Evolutionary conservation across 2,113 vertebrate species (phyloP).

Genomic region (Brachyhypopomus gauderio): DNA sequence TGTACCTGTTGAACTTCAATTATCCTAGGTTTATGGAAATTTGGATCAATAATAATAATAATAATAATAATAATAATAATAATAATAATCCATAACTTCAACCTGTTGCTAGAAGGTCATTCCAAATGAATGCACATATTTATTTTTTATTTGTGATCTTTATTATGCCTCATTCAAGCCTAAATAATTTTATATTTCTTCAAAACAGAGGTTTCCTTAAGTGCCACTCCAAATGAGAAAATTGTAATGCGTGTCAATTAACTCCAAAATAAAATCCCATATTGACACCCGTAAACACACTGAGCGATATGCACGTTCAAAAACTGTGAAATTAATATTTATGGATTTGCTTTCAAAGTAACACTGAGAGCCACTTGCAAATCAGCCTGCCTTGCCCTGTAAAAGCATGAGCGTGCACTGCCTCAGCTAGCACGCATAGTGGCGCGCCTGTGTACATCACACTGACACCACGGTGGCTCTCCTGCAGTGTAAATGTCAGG

Average conservation of each 20-base stretch:
- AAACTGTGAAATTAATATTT: slow-evolving; percentile 4
- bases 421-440: not conserved
- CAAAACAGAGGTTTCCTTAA: slow-evolving; percentile 17
- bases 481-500: slow-evolving; percentile 11
- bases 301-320: not conserved
- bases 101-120: not conserved
- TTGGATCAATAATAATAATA: too few species aligned
- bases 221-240: slow-evolving; percentile 8
- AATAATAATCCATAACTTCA: too few species aligned
- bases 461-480: not conserved
- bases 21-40: too few species aligned
- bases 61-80: too few species aligned
- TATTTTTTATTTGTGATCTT: slow-evolving; percentile 5
- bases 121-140: not conserved
- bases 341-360: slow-evolving; percentile 11
- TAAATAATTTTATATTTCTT: slow-evolving; percentile 14
- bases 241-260: slow-evolving; percentile 26
- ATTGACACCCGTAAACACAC: not conserved
- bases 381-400: not conserved
- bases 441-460: not conserved
- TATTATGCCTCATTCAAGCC: slow-evolving; percentile 21
- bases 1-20: too few species aligned
- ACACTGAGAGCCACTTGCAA: slow-evolving; percentile 5
- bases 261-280: slow-evolving; percentile 19
- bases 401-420: not conserved